Percentiles rank a stretch among this genome's conserved stretches.
phyloP scores from a whole-genome alignment of 1,140 invertebrate species.

The Drosophila lini region DNA sequence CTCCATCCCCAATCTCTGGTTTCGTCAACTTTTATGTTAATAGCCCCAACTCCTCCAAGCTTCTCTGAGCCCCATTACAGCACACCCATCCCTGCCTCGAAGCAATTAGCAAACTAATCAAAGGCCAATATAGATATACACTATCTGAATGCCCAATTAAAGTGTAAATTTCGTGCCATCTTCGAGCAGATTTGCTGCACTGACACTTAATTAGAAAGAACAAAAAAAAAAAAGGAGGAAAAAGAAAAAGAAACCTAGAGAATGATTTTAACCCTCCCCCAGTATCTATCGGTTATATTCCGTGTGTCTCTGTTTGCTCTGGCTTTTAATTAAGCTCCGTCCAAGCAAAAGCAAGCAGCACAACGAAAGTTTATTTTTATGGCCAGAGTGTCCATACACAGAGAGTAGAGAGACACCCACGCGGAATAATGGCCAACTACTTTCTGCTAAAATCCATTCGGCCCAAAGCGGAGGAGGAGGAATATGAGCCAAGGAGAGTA shows the following conservation, averaged over 20 bases:
- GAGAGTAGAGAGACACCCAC: slow-evolving; percentile 14
- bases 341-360: slow-evolving; percentile 10
- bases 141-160: slow-evolving; percentile 76
- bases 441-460: slow-evolving; percentile 32
- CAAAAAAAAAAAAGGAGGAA: not conserved
- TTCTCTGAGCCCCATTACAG: not conserved
- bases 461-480: slow-evolving; percentile 26
- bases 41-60: slow-evolving; percentile 22
- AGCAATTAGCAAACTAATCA: slow-evolving; percentile 69
- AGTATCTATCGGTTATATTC: slow-evolving; percentile 52
- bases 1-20: slow-evolving; percentile 9
- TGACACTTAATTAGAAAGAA: slow-evolving; percentile 77
- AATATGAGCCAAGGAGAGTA: not conserved
- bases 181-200: slow-evolving; percentile 57
- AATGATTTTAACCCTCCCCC: slow-evolving; percentile 14
- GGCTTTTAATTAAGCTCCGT: slow-evolving; percentile 71
- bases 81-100: not conserved
- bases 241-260: slow-evolving; percentile 10
- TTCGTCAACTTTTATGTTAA: slow-evolving; percentile 69
- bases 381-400: slow-evolving; percentile 27
- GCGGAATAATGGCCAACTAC: slow-evolving; percentile 30
- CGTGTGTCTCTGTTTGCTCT: slow-evolving; percentile 51
- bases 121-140: slow-evolving; percentile 53
- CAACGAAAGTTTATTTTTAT: slow-evolving; percentile 64
- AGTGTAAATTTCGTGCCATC: slow-evolving; percentile 64